Base-by-base conservation (phyloP, 1,140 invertebrate genomes). In the Sitodiplosis mosellana region DNA sequence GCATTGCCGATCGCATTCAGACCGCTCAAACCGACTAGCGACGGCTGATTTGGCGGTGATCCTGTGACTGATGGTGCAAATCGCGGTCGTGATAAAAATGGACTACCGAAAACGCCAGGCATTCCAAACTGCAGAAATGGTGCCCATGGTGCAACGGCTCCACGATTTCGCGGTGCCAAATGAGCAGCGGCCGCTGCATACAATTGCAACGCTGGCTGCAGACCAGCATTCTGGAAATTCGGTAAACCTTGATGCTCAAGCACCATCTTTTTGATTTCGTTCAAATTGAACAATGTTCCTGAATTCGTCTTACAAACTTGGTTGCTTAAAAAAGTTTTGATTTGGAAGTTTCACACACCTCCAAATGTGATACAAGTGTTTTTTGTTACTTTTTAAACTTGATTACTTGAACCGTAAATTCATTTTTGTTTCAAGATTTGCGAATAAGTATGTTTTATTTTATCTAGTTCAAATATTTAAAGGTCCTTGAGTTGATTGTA, bases 171-270 rank as follows among this genome's bases (percentile, higher is more conserved):
- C 52, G 72, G 55, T 53, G 69, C 67, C 42, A 65, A 65, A 41
- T 70, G 70, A 54, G 70, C 71, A 53, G 71, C 71, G 53, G 70
- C 71, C 53, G 71, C 71, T 55, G 71, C 70, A 53, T 73, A 73
- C 42, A 73, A 57, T 59, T 72, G 71, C 56, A 73, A 50, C 20
- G 69, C 65, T 61, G 67, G 71, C 61, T 72, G 62, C 49, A 70
- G 64, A 44, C 61, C 61, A 54, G 61, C 59, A 57, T 62, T 59
- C 51, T 60, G 59, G 57, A 64, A 59, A 18, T 47, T 52, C 22
- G 42, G 19, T 45, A 38, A 46, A 17, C 36, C 48, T 51, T 27
- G 49, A 22, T 52, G 44, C 21, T 47, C 53, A 20, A 46, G 40
- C 46, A 50, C 49, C 50, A 53, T 51, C 14, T 45, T 45, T 27